Evolutionary conservation across 2,113 vertebrate genomes (phyloP), one percentile per base, ranked within the genome.

Genomic region (Tringa solitaria): DNA sequence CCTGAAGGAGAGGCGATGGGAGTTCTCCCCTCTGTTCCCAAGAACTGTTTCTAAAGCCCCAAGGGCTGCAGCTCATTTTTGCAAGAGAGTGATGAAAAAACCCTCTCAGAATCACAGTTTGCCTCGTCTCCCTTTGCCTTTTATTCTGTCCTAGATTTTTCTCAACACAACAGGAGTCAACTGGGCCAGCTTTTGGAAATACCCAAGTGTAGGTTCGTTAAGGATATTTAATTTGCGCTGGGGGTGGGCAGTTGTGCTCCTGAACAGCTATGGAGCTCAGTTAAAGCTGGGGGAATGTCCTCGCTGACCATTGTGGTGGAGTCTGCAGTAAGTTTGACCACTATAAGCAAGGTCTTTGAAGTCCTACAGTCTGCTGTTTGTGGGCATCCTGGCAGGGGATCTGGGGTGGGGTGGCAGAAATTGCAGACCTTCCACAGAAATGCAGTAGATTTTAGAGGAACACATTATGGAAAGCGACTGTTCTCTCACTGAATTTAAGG

Each of bases 271-370:
- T 0, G 13, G 53, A 33, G 43, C 59, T 76, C 12, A 2, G 26
- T 10, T 56, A 37, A 20, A 35, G 20, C 26, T 50, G 45, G 28
- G 35, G 61, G 23, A 67, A 39, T 2, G 4, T 33, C 33, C 41
- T 41, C 7, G 0, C 12, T 23, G 12, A 4, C 32, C 53, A 9
- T 6, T 46, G 20, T 10, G 4, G 0, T 2, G 33, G 14, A 57
- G 9, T 10, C 70, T 61, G 63, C 32, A 22, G 10, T 9, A 51
- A 46, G 13, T 60, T 24, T 46, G 28, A 28, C 28, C 39, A 8
- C 53, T 67, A 0, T 0, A 30, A 28, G 26, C 50, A 61, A 85
- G 14, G 20, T 28, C 63, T 70, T 78, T 27, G 3, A 46, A 53
- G 37, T 33, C 20, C 24, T 33, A 13, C 35, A 33, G 17, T 12